Evolutionary conservation across 2,797 vertebrate genomes (phyloP).

Genomic region (Tolypeutes matacus): DNA sequence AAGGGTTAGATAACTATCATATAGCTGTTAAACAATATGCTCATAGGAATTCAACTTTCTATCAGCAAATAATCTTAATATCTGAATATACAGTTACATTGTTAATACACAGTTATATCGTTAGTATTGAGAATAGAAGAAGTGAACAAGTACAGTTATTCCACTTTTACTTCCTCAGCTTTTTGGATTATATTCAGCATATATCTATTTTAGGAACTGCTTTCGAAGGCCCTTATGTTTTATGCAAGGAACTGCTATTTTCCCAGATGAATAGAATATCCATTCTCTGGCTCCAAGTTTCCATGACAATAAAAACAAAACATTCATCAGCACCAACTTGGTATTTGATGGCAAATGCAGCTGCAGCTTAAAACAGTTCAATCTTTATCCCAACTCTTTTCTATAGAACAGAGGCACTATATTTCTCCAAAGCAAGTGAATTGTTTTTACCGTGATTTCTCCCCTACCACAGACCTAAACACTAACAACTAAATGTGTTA

Average conservation of each 20-base stretch:
- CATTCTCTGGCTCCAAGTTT: constrained; percentile 90
- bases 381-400: constrained; percentile 81
- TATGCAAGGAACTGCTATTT: constrained; percentile 89
- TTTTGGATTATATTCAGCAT: constrained; percentile 84
- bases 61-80: constrained; percentile 66
- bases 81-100: constrained; percentile 53
- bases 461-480: constrained; percentile 77
- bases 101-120: constrained; percentile 65
- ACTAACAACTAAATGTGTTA: constrained; percentile 76
- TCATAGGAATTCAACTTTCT: constrained; percentile 49
- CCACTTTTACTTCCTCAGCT: constrained; percentile 80
- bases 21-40: constrained; percentile 43
- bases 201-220: constrained; percentile 88
- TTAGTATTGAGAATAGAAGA: constrained; percentile 69
- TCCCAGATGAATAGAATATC: constrained; percentile 90
- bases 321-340: constrained; percentile 87
- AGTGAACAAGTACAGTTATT: constrained; percentile 77
- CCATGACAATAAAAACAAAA: constrained; percentile 92
- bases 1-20: not conserved
- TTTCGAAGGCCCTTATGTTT: constrained; percentile 88
- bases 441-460: constrained; percentile 84
- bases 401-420: constrained; percentile 83
- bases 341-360: constrained; percentile 90
- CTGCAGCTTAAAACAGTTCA: constrained; percentile 87
- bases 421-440: constrained; percentile 85